Evolutionary conservation across 2,888 invertebrate genomes (phyloP), one percentile per base, ranked within the genome.

Genomic region (Acleris sparsana): DNA sequence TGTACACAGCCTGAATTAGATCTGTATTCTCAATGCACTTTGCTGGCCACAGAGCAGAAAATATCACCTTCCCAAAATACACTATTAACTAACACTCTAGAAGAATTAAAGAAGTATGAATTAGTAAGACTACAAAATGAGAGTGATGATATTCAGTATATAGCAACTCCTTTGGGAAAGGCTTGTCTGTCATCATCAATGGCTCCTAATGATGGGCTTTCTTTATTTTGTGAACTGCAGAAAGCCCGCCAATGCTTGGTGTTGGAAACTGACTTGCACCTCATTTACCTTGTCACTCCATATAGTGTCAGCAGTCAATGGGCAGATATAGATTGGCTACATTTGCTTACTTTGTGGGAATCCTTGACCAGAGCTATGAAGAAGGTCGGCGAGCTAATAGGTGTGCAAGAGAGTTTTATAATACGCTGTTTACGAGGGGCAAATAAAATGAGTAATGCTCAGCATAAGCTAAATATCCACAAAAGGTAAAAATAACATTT

Each of bases 221-320:
- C 96, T 18, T 94, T 99, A 51, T 97, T 99, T 80, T 94, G 95
- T 70, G 99, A 99, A 85, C 86, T 99, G 29, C 96, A 97, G 84
- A 96, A 96, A 84, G 98, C 99, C 0, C 94, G 98, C 9, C 95
- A 96, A 75, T 96, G 97, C 79, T 96, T 99, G 80, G 98, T 98
- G 0, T 89, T 99, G 13, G 98, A 99, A 82, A 97, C 97, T 62
- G 99, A 99, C 78, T 93, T 99, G 3, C 99, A 99, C 87, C 94
- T 99, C 49, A 95, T 99, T 56, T 99, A 99, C 86, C 93, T 98
- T 77, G 99, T 99, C 49, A 99, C 99, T 2, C 99, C 99, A 0
- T 96, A 97, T 70, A 97, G 97, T 83, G 95, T 97, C 29, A 95
- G 96, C 75, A 95, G 95, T 79, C 96, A 97, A 68, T 94, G 96